These are phyloP conservation scores for Augochlora pura DNA, from an alignment of 1,140 invertebrate species.

Conservation along the genomic window DNA sequence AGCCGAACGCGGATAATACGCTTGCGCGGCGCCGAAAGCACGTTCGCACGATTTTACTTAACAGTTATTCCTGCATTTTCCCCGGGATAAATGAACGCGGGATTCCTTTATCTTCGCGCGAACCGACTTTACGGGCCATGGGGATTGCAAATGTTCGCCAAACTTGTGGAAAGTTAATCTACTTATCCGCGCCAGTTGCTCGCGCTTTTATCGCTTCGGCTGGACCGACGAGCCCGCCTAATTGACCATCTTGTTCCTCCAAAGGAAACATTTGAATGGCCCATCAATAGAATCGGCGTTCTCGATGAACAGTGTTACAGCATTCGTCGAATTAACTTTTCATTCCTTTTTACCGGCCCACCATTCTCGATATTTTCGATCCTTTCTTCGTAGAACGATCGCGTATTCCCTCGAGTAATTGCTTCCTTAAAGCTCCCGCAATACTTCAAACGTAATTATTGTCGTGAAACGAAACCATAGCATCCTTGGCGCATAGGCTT, in stretches of 20 bases:
- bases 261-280: constrained; percentile 5
- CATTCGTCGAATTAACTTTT: too few relatives aligned
- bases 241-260: constrained; percentile 18
- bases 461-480: too few relatives aligned
- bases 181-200: constrained; percentile 6
- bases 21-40: not conserved
- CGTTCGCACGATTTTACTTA: too few relatives aligned
- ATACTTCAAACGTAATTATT: constrained; percentile 22
- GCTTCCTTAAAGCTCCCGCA: constrained; percentile 18
- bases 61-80: too few relatives aligned
- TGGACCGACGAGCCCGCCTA: not conserved
- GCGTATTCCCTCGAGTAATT: not conserved
- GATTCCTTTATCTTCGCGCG: constrained; percentile 22
- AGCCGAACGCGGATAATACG: too few relatives aligned
- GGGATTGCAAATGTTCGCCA: not conserved
- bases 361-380: too few relatives aligned
- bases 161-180: constrained; percentile 32
- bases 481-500: too few relatives aligned
- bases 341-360: too few relatives aligned
- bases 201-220: constrained; percentile 3
- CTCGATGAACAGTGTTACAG: not conserved
- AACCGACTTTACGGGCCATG: too few relatives aligned
- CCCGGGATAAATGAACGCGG: not conserved
- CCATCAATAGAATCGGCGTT: not conserved
- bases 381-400: not conserved